Base-by-base conservation (phyloP, 2,113 vertebrate species). In the Gasterosteus nipponicus region DNA sequence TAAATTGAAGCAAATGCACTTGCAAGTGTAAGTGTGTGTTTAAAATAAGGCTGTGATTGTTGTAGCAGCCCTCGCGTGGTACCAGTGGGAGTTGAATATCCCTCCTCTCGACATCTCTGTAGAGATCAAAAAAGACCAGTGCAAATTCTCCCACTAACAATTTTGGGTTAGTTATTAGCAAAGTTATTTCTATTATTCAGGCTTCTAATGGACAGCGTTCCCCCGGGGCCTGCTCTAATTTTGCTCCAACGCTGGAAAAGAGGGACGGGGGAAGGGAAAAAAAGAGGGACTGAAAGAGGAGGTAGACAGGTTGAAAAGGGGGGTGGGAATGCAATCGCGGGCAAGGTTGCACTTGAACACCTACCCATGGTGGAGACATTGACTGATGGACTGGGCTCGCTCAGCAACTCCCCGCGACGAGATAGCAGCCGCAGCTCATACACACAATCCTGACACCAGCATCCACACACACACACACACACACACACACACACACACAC, bases 351-450 rank as follows among this genome's bases (percentile, higher is more conserved):
- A 79, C 58, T 66, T 1, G 29, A 84, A 88, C 85, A 93, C 95
- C 91, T 81, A 99, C 97, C 97, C 5, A 92, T 82, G 5, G 96
- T 99, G 75, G 97, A 98, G 92, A 99, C 85, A 26, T 97, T 99
- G 93, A 97, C 94, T 0, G 94, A 94, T 89, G 96, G 96, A 94
- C 97, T 96, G 86, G 98, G 97, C 22, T 95, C 93, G 9, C 97
- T 98, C 94, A 97, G 95, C 77, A 96, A 93, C 91, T 94, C 95
- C 49, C 95, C 97, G 2, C 92, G 92, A 64, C 95, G 96, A 88
- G 96, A 96, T 90, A 98, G 94, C 42, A 99, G 93, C 65, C 97
- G 95, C 87, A 99, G 95, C 92, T 97, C 96, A 0, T 98, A 97
- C 81, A 94, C 94, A 71, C 94, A 86, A 77, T 97, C 96, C 97